Conservation (phyloP, 2,113 vertebrate species). For the Phaethornis superciliosus region DNA sequence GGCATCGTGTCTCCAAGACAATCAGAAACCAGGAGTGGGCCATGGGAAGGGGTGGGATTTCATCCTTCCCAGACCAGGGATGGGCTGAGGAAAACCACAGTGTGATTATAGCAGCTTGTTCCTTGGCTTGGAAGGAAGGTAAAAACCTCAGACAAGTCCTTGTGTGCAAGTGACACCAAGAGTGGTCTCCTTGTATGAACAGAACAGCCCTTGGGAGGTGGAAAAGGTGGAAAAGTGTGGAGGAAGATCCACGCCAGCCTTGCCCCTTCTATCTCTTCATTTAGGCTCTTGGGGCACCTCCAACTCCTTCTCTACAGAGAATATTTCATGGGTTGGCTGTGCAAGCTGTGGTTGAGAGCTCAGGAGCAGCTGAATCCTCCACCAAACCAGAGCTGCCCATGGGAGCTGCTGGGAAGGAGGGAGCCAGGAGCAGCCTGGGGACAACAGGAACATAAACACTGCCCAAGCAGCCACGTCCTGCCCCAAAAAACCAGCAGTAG, state of each 20-base stretch:
- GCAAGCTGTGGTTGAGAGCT: rapidly evolving
- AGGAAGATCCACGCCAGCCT: background rate
- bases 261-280: background rate
- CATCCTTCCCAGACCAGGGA: background rate
- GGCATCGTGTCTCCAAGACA: background rate
- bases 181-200: background rate
- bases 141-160: background rate
- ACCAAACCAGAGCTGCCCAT: rapidly evolving
- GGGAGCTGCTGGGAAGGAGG: too few species aligned
- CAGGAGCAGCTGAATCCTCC: background rate
- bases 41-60: background rate
- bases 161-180: background rate
- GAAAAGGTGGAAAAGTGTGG: background rate
- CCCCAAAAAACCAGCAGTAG: background rate
- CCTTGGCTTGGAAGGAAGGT: background rate
- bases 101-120: background rate
- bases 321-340: background rate
- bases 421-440: background rate
- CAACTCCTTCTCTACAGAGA: background rate
- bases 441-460: background rate
- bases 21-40: background rate
- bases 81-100: rapidly evolving
- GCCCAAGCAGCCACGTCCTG: rapidly evolving
- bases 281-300: background rate
- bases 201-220: background rate